Conservation (phyloP, 2,113 vertebrate genomes). For the Arvicanthis niloticus region DNA sequence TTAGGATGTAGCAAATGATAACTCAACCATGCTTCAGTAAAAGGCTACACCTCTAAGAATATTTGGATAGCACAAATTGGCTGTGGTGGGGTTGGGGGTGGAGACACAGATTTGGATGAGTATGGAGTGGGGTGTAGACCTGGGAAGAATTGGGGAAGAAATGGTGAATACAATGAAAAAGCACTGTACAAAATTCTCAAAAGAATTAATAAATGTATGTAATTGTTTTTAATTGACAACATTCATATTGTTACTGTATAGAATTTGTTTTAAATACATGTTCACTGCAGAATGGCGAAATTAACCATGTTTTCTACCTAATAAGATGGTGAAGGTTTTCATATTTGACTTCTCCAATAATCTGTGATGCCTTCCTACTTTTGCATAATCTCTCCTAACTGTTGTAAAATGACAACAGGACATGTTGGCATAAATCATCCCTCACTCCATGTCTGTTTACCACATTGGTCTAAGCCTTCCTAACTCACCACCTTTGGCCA, state of each 20-base stretch:
- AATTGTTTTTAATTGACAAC: neutral
- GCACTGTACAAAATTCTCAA: neutral
- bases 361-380: neutral
- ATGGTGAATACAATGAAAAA: neutral
- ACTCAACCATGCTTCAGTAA: neutral
- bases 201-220: neutral
- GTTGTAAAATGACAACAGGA: neutral
- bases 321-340: neutral
- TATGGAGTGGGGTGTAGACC: neutral
- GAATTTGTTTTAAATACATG: neutral
- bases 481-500: neutral
- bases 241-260: neutral
- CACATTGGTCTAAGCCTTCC: conserved; percentile 10
- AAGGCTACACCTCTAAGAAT: neutral
- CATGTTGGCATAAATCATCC: conserved; percentile 41
- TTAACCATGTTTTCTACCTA: neutral
- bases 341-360: conserved; percentile 7
- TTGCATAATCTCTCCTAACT: neutral
- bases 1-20: neutral
- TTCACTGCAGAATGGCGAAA: neutral
- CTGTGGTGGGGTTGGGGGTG: neutral
- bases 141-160: neutral
- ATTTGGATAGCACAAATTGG: neutral
- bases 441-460: neutral
- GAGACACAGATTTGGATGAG: neutral